Base-by-base conservation (phyloP, 2,113 vertebrate species). In the Galeopterus variegatus region DNA sequence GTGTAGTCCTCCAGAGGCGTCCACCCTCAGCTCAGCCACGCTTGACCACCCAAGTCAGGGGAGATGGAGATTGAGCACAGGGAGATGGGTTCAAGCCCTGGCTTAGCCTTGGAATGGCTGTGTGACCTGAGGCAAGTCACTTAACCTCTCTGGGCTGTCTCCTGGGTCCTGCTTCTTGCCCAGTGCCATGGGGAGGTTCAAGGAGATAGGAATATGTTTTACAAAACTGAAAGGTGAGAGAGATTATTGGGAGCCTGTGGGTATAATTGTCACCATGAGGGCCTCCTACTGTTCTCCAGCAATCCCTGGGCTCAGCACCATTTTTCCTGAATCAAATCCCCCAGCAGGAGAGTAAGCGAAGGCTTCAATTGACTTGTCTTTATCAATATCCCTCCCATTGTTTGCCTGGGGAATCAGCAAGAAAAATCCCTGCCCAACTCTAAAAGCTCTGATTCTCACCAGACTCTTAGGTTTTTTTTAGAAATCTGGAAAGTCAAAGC, bases 1-100 rank as follows among this genome's bases (percentile, higher is more conserved):
- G 14, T 28, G 19, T 48, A 26, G 41, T 65, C 87, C 31, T 11
- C 45, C 1, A 13, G 12, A 80, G 17, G 33, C 1, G 10, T 56
- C n/a, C 19, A 31, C 18, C 3, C 1, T 54, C 36, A 17, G 65
- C 65, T 54, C 79, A 56, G 83, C 31, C 33, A 48, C 9, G 7
- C 0, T 0, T 31, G 72, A 73, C 52, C 19, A 60, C 21, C 17
- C 0, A 0, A 54, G 50, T 54, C 14, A 19, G 50, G 54, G 13
- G 31, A 3, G 18, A n/a, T 45, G 10, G 60, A 60, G 33, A 54
- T 7, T 18, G 54, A 86, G 41, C 48, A 33, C 1, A 3, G 15
- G 14, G 91, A 64, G 70, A 36, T 28, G 28, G 28, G 31, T 24
- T 84, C 56, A 69, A 88, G 90, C 15, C 3, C 56, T 58, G 8